These are phyloP conservation scores for Yasuhikotakia modesta DNA, from an alignment of 2,797 vertebrate species.

Conservation along the genomic window DNA sequence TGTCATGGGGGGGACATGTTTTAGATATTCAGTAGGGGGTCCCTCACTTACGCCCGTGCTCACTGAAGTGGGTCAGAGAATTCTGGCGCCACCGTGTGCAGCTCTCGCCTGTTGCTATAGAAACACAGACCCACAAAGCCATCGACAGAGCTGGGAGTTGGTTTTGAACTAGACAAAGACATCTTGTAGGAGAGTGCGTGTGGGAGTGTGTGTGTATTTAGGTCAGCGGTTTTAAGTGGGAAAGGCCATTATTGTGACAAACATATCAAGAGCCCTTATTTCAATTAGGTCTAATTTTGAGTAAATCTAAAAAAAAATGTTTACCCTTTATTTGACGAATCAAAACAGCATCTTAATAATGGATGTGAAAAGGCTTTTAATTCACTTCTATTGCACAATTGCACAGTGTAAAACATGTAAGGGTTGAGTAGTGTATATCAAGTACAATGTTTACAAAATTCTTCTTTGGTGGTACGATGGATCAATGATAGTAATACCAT, in stretches of 20 bases:
- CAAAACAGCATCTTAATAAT: conserved; percentile 17
- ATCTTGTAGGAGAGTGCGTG: conserved; percentile 26
- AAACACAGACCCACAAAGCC: conserved; percentile 44
- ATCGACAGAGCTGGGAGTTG: background rate
- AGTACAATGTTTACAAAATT: background rate
- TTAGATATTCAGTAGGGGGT: conserved; percentile 39
- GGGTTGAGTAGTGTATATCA: too few species aligned
- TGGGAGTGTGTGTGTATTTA: conserved; percentile 43
- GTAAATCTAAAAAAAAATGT: background rate
- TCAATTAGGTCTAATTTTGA: conserved; percentile 9
- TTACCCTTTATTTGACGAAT: background rate
- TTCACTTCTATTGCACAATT: background rate
- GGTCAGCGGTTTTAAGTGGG: conserved; percentile 42
- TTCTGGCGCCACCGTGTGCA: conserved; percentile 36
- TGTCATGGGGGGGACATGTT: conserved; percentile 2
- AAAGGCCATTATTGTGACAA: conserved; percentile 36
- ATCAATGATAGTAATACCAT: background rate
- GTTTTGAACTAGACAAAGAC: conserved; percentile 40
- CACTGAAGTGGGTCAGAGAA: conserved; percentile 22
- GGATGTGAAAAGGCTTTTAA: background rate
- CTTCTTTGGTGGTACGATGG: background rate
- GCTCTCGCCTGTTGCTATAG: conserved; percentile 48
- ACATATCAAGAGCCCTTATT: conserved; percentile 19
- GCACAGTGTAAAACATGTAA: background rate
- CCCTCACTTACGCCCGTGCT: conserved; percentile 14